phyloP scores from a whole-genome alignment of 1,140 invertebrate genomes.

The Homalodisca vitripennis region DNA sequence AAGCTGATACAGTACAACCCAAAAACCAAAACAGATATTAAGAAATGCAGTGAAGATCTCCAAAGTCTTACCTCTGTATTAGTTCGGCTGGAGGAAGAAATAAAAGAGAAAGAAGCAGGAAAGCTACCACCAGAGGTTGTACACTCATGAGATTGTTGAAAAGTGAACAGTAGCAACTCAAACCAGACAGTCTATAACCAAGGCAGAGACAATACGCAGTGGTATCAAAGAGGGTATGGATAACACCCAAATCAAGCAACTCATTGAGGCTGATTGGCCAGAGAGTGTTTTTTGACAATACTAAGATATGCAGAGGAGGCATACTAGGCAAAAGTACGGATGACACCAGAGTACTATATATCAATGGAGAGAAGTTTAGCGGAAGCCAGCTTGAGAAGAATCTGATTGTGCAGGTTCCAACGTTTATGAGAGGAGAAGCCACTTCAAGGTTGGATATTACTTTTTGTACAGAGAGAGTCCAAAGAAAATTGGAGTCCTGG shows the following conservation, averaged over 20 bases:
- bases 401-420: not conserved
- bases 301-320: not conserved
- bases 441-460: not conserved
- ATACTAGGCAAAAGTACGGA: not conserved
- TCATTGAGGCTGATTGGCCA: too few species aligned
- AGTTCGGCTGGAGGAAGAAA: not conserved
- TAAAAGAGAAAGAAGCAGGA: not conserved
- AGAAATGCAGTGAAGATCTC: not conserved
- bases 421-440: not conserved
- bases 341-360: not conserved
- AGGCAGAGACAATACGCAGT: not conserved
- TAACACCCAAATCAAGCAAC: not conserved
- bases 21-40: not conserved
- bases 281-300: too few species aligned
- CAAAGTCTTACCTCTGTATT: not conserved
- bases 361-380: not conserved
- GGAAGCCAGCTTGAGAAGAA: not conserved
- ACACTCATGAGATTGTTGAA: not conserved
- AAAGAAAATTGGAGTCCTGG: not conserved
- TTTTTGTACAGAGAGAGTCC: not conserved
- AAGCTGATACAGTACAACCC: not conserved
- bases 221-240: not conserved
- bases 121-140: not conserved
- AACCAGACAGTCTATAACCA: not conserved
- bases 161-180: not conserved